Percentiles rank a stretch among this genome's conserved stretches.
These are phyloP conservation scores for Corythaeola cristata DNA, from an alignment of 2,113 vertebrate genomes.

Conservation along the genomic window DNA sequence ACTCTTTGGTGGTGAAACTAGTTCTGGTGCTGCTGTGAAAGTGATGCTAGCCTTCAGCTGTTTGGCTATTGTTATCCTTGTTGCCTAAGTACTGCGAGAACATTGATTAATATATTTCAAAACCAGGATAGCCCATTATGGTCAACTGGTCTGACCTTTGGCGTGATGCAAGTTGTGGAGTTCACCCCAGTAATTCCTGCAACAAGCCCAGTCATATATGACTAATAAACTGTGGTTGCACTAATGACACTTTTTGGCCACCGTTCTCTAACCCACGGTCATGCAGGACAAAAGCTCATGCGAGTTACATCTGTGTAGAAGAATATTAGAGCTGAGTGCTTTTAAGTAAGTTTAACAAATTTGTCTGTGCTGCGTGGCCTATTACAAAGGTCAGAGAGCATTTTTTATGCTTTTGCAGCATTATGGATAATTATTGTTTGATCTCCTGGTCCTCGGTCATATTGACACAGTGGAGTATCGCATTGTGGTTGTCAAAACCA, in stretches of 20 bases:
- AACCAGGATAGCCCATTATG: not conserved
- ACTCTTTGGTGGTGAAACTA: not conserved
- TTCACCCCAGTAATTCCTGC: not conserved
- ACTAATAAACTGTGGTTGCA: not conserved
- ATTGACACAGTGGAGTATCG: not conserved
- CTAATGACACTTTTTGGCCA: not conserved
- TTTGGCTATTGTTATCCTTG: not conserved
- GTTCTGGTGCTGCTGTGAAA: not conserved
- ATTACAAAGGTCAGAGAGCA: not conserved
- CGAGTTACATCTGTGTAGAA: not conserved
- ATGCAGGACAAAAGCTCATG: not conserved
- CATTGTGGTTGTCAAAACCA: not conserved
- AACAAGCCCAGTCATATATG: not conserved
- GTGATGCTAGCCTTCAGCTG: not conserved
- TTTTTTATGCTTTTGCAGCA: not conserved
- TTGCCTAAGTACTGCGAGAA: not conserved
- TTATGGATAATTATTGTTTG: not conserved
- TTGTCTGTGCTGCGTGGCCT: fast-evolving
- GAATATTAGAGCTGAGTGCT: not conserved
- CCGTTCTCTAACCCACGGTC: not conserved
- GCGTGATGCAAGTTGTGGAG: not conserved
- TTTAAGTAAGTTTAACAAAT: not conserved
- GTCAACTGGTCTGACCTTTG: not conserved
- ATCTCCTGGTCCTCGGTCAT: not conserved
- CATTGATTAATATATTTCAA: not conserved